Base-by-base conservation (phyloP, 2,797 vertebrate genomes). In the Phataginus tricuspis region DNA sequence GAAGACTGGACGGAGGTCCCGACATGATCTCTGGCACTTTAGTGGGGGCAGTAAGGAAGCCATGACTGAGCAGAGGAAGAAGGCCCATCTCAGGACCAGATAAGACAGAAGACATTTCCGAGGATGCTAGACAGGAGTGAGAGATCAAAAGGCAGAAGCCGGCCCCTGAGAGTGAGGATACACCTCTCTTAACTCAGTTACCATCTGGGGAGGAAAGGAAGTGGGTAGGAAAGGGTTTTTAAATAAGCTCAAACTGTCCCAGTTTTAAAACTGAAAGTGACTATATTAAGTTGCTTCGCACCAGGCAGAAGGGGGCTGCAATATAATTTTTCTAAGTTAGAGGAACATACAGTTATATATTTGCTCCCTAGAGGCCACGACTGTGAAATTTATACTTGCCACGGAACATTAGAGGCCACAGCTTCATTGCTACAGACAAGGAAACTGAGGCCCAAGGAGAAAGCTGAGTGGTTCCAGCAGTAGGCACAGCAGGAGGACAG, bases 251-350 rank as follows among this genome's bases (percentile, higher is more conserved):
- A 63, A 71, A 34, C 12, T 66, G 83, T 64, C 55, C 45, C 23
- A 77, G 71, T 77, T 88, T 90, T 83, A 79, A 94, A 93, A 69
- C 45, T 1, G 53, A 80, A 69, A 74, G 31, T 45, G 49, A 69
- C 37, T 90, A 39, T 63, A 42, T 74, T 94, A 57, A 37, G 23
- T 72, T 61, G 39, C 64, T 74, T 45, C 59, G 78, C 77, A 16
- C 4, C 77, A 95, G 66, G 49, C 34, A 57, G 69, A 84, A 68
- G 63, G 61, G 42, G 42, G 21, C 34, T 87, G 85, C n/a, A 59
- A 51, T 21, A 12, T 16, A 82, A 86, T 9, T 95, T 79, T 61
- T 74, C 57, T 55, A 64, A 49, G n/a, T 64, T 79, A 51, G 4
- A 37, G 27, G 59, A 61, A 79, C 78, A 55, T 18, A 55, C 37